Percentiles rank a stretch among this genome's conserved stretches.
Evolutionary conservation across 2,797 vertebrate genomes (phyloP).

Genomic region (Crenuchus spilurus): DNA sequence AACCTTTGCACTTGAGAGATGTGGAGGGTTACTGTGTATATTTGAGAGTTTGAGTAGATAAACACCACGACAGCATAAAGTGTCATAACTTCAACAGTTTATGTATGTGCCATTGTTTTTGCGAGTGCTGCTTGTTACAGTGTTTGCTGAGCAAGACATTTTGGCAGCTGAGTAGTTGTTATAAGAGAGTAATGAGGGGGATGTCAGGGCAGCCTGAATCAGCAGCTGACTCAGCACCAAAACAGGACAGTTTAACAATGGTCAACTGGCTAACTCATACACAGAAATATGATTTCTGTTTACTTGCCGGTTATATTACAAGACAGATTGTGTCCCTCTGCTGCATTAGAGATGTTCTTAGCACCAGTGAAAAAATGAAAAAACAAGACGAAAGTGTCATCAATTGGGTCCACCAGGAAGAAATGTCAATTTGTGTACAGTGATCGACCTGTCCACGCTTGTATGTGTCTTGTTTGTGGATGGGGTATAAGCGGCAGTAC

Average conservation of each 20-base stretch:
- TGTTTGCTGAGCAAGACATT: not conserved
- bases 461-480: slow-evolving; percentile 52
- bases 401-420: not conserved
- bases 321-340: not conserved
- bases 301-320: not conserved
- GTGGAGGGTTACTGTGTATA: too few relatives aligned
- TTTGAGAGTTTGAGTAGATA: too few relatives aligned
- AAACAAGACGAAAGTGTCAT: not conserved
- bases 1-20: too few relatives aligned
- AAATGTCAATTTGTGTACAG: not conserved
- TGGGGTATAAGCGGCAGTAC: slow-evolving; percentile 55
- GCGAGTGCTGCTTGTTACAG: not conserved
- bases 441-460: slow-evolving; percentile 33
- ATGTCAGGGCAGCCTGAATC: not conserved
- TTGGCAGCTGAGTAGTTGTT: not conserved
- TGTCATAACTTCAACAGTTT: not conserved
- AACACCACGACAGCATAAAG: too few relatives aligned
- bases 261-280: not conserved
- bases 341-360: not conserved
- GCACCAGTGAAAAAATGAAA: too few relatives aligned
- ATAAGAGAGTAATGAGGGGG: not conserved
- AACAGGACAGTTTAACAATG: not conserved
- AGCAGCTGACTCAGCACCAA: not conserved
- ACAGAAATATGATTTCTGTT: not conserved
- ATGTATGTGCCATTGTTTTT: not conserved